Conservation (phyloP, 2,888 invertebrate species). For the Lydus trimaculatus region DNA sequence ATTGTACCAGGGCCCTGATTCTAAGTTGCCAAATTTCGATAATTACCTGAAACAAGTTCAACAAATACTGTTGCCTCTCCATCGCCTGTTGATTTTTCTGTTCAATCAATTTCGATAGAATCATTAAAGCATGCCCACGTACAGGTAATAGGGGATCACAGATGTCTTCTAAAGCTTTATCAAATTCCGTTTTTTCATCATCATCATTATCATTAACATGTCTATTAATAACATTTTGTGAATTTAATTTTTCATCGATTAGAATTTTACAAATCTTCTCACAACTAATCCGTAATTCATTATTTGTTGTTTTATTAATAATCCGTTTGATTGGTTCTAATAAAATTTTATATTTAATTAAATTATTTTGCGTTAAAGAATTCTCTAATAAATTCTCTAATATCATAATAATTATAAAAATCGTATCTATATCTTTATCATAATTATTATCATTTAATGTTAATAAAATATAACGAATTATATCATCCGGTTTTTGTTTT, state of each 20-base stretch:
- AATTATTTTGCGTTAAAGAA: conserved; percentile 41
- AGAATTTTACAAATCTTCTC: conserved; percentile 40
- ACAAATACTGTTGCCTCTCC: conserved; percentile 70
- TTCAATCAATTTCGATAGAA: conserved; percentile 75
- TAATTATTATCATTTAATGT: conserved; percentile 39
- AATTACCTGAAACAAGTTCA: conserved; percentile 77
- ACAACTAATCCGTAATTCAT: conserved; percentile 47
- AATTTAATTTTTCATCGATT: conserved; percentile 17
- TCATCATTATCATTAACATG: conserved; percentile 32
- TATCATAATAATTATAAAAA: conserved; percentile 53
- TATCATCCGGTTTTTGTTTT: conserved; percentile 60
- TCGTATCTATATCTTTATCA: conserved; percentile 40
- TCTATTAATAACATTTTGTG: background rate
- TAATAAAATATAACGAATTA: conserved; percentile 61
- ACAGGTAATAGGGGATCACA: conserved; percentile 79
- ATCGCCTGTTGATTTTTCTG: conserved; percentile 69
- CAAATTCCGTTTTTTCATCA: conserved; percentile 60
- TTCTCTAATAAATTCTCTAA: conserved; percentile 55
- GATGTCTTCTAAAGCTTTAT: conserved; percentile 71
- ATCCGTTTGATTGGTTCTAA: conserved; percentile 45
- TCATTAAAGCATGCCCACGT: conserved; percentile 80
- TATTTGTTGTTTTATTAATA: conserved; percentile 41
- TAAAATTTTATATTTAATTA: conserved; percentile 53
- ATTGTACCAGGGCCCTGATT: too few species aligned
- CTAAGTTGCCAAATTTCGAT: too few species aligned